phyloP scores from a whole-genome alignment of 2,113 vertebrate genomes.

The Tylochromis polylepis region DNA sequence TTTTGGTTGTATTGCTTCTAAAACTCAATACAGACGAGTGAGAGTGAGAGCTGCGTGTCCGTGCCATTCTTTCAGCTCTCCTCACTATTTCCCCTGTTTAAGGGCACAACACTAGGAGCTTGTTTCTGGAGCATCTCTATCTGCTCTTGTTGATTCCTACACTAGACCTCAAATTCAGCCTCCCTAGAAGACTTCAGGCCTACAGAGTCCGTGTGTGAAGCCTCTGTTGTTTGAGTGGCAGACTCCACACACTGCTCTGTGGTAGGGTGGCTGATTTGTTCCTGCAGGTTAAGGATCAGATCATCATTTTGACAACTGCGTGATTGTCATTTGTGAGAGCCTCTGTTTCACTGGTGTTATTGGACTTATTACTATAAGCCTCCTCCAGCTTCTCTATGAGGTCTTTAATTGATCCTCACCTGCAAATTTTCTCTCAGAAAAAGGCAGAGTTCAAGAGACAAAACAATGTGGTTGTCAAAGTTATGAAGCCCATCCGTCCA shows the following conservation, averaged over 20 bases:
- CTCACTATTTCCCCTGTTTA: too few relatives aligned
- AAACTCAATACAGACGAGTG: too few relatives aligned
- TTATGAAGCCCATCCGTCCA: not conserved
- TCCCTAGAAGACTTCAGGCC: not conserved
- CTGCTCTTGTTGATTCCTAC: not conserved
- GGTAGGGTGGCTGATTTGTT: not conserved
- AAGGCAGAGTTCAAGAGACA: not conserved
- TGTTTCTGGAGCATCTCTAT: too few relatives aligned
- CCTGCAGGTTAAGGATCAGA: not conserved
- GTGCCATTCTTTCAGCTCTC: too few relatives aligned
- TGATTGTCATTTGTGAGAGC: not conserved
- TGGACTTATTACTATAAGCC: not conserved
- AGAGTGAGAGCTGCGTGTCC: too few relatives aligned
- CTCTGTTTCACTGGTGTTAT: not conserved
- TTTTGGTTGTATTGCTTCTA: too few relatives aligned
- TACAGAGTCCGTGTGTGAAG: too few relatives aligned
- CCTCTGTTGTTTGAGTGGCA: too few relatives aligned
- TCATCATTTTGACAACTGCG: not conserved
- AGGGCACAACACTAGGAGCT: too few relatives aligned
- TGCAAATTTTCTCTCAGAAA: not conserved
- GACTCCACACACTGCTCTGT: not conserved
- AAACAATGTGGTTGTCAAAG: not conserved
- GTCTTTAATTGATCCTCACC: not conserved
- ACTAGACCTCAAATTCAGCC: not conserved
- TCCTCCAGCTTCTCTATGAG: too few relatives aligned